Evolutionary conservation across 2,797 vertebrate genomes (phyloP).

Genomic region (Glossophaga mutica): DNA sequence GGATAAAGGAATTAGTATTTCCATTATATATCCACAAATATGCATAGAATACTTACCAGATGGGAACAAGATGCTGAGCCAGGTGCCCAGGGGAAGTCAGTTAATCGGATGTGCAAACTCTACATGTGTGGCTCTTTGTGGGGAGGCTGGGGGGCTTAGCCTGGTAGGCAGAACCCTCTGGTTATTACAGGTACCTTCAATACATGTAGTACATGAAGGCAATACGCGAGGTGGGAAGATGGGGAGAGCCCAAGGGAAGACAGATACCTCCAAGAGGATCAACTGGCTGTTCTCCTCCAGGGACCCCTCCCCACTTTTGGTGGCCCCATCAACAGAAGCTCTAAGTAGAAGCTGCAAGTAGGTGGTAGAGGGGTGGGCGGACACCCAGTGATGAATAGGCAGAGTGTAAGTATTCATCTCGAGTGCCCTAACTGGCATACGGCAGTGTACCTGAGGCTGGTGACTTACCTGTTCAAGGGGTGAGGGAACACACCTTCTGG

Average conservation of each 20-base stretch:
- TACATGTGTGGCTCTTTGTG: neutral
- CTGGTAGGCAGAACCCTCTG: neutral
- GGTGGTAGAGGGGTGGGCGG: neutral
- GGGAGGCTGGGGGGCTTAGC: neutral
- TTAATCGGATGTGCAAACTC: neutral
- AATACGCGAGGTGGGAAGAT: neutral
- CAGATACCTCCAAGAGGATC: fast-evolving
- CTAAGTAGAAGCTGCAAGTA: neutral
- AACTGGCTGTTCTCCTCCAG: neutral
- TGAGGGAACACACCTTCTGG: neutral
- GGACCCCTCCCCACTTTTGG: neutral
- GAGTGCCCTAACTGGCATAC: neutral
- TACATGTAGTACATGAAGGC: neutral
- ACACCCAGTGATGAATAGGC: neutral
- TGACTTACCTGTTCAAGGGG: neutral
- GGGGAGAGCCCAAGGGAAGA: neutral
- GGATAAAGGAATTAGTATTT: neutral
- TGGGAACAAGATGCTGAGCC: neutral
- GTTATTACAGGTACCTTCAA: neutral
- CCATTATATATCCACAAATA: neutral
- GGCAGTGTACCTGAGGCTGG: fast-evolving
- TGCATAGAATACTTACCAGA: neutral
- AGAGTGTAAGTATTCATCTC: neutral
- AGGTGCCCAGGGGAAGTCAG: neutral
- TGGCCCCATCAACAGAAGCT: neutral